phyloP scores from a whole-genome alignment of 2,888 invertebrate species.

The Arge pagana region DNA sequence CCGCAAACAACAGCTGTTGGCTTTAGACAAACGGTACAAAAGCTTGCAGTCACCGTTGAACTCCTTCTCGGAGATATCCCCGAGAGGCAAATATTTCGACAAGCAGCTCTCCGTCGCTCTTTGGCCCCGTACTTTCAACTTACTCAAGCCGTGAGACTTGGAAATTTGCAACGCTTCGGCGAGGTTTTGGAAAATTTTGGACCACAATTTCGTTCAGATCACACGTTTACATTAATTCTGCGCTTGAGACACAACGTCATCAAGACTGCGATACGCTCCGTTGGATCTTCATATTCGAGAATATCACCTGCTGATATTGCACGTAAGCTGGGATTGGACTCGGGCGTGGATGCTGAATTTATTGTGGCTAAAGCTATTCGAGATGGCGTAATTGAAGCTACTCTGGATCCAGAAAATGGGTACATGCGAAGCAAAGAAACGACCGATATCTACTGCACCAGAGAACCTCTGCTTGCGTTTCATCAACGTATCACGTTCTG shows the following conservation, averaged over 20 bases:
- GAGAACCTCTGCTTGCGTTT: conserved; percentile 94
- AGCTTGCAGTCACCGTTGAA: conserved; percentile 93
- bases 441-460: conserved; percentile 94
- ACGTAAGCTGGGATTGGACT: conserved; percentile 89
- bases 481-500: conserved; percentile 98
- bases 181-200: conserved; percentile 91
- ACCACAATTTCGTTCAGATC: conserved; percentile 89
- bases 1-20: conserved; percentile 98
- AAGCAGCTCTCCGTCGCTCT: conserved; percentile 85
- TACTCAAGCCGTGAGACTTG: conserved; percentile 94
- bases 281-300: conserved; percentile 94
- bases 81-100: conserved; percentile 92
- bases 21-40: conserved; percentile 97
- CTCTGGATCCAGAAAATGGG: conserved; percentile 91
- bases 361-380: conserved; percentile 98
- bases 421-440: conserved; percentile 98
- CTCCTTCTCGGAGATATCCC: conserved; percentile 96
- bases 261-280: conserved; percentile 95
- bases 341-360: conserved; percentile 97
- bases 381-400: conserved; percentile 98
- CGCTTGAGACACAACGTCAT: conserved; percentile 98
- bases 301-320: conserved; percentile 96
- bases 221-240: conserved; percentile 94
- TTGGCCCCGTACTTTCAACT: conserved; percentile 95
- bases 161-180: conserved; percentile 92